These are phyloP conservation scores for Muschampia plurimacula DNA, from an alignment of 2,888 invertebrate genomes.

Conservation along the genomic window DNA sequence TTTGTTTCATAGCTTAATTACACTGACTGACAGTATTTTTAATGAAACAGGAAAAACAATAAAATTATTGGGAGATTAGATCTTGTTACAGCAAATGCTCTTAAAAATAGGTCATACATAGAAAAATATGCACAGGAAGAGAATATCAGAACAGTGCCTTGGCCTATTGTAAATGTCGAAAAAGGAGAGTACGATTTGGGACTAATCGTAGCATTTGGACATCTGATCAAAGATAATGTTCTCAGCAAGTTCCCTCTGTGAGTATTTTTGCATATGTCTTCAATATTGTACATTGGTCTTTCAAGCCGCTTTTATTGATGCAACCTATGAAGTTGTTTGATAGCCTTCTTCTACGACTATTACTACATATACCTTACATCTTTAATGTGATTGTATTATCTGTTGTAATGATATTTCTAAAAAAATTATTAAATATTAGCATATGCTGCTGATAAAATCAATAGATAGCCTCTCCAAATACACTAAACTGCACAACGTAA, in stretches of 20 bases:
- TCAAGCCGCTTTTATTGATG: not conserved
- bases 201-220: slow-evolving; percentile 97
- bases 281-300: not conserved
- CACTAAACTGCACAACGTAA: no score
- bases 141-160: slow-evolving; percentile 86
- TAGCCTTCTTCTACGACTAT: not conserved
- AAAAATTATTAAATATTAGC: no score
- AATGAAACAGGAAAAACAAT: slow-evolving; percentile 79
- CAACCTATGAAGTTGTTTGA: not conserved
- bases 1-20: not conserved
- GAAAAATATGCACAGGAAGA: slow-evolving; percentile 88
- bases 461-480: no score
- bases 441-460: no score
- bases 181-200: slow-evolving; percentile 91
- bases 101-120: slow-evolving; percentile 87
- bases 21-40: not conserved
- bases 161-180: slow-evolving; percentile 85
- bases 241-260: slow-evolving; percentile 93
- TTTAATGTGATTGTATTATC: no score
- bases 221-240: slow-evolving; percentile 91
- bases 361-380: no score
- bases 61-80: slow-evolving; percentile 85
- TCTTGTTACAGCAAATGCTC: slow-evolving; percentile 89
- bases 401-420: no score
- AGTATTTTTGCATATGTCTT: slow-evolving; percentile 61